These are phyloP conservation scores for Frieseomelitta varia DNA, from an alignment of 1,140 invertebrate species.

Conservation along the genomic window DNA sequence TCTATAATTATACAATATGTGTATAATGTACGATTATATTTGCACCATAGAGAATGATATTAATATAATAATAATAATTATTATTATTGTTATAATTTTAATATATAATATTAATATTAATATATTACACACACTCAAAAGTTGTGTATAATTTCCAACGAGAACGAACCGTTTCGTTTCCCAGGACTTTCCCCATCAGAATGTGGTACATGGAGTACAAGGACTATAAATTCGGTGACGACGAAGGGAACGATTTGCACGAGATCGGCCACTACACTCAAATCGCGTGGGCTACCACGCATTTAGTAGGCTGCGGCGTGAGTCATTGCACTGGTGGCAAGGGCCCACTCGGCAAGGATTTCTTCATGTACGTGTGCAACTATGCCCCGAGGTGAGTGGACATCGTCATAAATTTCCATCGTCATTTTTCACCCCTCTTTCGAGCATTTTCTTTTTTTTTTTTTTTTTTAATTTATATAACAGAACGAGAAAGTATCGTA, in stretches of 20 bases:
- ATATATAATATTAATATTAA: too few relatives aligned
- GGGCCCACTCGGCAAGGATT: conserved; percentile 84
- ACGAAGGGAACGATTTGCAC: conserved; percentile 84
- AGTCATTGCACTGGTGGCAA: conserved; percentile 84
- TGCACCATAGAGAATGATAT: too few relatives aligned
- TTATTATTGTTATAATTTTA: too few relatives aligned
- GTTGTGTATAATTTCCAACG: too few relatives aligned
- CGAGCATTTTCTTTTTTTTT: too few relatives aligned
- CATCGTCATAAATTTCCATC: not conserved
- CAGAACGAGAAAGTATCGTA: too few relatives aligned
- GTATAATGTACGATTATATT: too few relatives aligned
- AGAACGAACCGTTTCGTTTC: conserved; percentile 13
- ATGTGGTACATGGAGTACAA: conserved; percentile 90
- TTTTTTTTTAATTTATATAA: too few relatives aligned
- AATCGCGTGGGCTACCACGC: conserved; percentile 91
- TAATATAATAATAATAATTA: too few relatives aligned
- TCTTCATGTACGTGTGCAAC: conserved; percentile 93
- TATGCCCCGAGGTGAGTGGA: conserved; percentile 91
- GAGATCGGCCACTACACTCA: conserved; percentile 92
- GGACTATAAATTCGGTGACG: conserved; percentile 88
- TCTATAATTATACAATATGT: too few relatives aligned
- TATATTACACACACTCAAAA: too few relatives aligned
- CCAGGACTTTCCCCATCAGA: conserved; percentile 90
- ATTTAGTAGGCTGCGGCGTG: conserved; percentile 90
- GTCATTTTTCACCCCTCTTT: too few relatives aligned